Evolutionary conservation across 2,888 invertebrate genomes (phyloP).

Genomic region (Polymixis flavicincta): DNA sequence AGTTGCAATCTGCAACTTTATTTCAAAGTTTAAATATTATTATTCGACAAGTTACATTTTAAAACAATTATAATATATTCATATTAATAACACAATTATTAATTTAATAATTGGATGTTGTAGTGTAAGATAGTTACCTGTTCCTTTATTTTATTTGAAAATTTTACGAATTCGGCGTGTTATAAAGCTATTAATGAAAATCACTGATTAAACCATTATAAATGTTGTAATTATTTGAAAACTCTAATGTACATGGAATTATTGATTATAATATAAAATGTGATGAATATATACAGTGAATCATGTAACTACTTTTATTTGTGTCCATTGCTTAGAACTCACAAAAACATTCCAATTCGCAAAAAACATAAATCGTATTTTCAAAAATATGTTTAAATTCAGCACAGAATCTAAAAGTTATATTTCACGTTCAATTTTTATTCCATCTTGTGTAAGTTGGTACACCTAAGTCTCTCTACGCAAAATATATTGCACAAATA

Average conservation of each 20-base stretch:
- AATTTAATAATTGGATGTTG: conserved; percentile 47
- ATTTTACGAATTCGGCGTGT: conserved; percentile 44
- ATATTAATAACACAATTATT: conserved; percentile 50
- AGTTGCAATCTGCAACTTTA: conserved; percentile 42
- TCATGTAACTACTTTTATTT: conserved; percentile 33
- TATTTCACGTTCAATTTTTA: neutral
- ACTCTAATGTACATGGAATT: conserved; percentile 70
- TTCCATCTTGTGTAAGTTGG: neutral
- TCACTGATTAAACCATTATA: conserved; percentile 62
- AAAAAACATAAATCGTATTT: neutral
- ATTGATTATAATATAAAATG: conserved; percentile 72
- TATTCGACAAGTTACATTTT: conserved; percentile 43
- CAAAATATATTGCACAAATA: neutral
- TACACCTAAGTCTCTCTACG: neutral
- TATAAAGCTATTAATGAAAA: conserved; percentile 43
- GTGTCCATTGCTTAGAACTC: neutral
- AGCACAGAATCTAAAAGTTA: neutral
- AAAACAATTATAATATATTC: conserved; percentile 46
- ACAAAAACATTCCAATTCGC: neutral
- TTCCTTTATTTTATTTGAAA: conserved; percentile 27
- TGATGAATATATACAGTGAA: conserved; percentile 71
- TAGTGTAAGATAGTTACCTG: conserved; percentile 35
- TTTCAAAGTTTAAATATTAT: conserved; percentile 49
- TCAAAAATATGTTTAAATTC: neutral
- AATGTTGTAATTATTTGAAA: conserved; percentile 71